Evolutionary conservation across 2,113 vertebrate species (phyloP).

Genomic region (Scortum barcoo): DNA sequence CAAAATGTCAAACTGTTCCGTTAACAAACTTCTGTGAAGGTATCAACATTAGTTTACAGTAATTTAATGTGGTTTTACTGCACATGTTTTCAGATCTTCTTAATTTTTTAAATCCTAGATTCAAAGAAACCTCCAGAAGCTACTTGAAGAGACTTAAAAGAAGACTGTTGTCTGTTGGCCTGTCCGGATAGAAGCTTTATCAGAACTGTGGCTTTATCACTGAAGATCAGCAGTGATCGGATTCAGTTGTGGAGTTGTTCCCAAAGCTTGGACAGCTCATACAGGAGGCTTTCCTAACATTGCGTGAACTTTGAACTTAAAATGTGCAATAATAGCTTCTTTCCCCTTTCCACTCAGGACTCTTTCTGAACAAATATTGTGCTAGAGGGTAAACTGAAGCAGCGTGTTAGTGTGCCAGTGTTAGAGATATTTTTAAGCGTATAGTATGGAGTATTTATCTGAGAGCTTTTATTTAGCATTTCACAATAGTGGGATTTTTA

Average conservation of each 20-base stretch:
- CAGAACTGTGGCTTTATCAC: slow-evolving; percentile 15
- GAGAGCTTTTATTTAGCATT: slow-evolving; percentile 46
- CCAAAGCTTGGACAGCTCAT: slow-evolving; percentile 37
- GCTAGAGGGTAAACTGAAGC: slow-evolving; percentile 17
- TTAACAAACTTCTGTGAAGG: no score
- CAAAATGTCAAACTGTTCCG: no score
- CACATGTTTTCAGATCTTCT: neutral
- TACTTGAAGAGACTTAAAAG: slow-evolving; percentile 78
- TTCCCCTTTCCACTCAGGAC: slow-evolving; percentile 67
- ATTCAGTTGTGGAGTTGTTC: slow-evolving; percentile 12
- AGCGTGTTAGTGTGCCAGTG: slow-evolving; percentile 23
- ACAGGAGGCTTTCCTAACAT: slow-evolving; percentile 29
- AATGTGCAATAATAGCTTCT: slow-evolving; percentile 76
- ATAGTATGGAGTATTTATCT: slow-evolving; percentile 57
- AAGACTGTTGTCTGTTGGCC: neutral
- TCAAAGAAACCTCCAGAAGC: slow-evolving; percentile 77
- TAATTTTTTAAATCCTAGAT: slow-evolving; percentile 60
- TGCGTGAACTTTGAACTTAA: slow-evolving; percentile 39
- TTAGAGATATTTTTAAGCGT: slow-evolving; percentile 31
- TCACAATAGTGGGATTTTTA: slow-evolving; percentile 31
- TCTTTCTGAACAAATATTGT: slow-evolving; percentile 40
- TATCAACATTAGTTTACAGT: no score
- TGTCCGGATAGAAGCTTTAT: slow-evolving; percentile 24
- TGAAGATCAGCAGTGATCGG: slow-evolving; percentile 17
- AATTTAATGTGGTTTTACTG: neutral